Evolutionary conservation across 2,797 vertebrate species (phyloP), one percentile per base, ranked within the genome.

Genomic region (Okamejei kenojei): DNA sequence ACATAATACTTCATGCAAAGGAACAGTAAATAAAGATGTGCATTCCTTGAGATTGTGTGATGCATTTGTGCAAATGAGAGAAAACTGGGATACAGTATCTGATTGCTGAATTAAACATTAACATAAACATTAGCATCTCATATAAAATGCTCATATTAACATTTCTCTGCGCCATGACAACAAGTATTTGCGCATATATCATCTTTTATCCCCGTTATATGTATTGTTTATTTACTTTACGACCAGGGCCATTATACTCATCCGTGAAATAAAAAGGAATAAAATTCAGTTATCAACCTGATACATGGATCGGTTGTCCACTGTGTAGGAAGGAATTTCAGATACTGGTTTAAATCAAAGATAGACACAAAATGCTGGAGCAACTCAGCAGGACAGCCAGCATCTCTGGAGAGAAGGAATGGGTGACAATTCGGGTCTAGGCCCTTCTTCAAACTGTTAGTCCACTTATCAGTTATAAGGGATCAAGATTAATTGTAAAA

Each of bases 91-190:
- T 86, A 54, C 45, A 54, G 45, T 54, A 7, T n/a, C 26, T 23
- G 80, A 6, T 86, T 86, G 29, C 29, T 86, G 54, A 86, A 61
- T 63, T 63, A 63, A 86, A 86, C 26, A 63, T n/a, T 63, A 86
- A 86, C n/a, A 13, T 86, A 61, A 63, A 86, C 63, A 29, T 86
- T 63, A 63, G 61, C 58, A 86, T 58, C 11, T 61, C 26, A 86
- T 63, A 54, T 58, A 86, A 86, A 86, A 86, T 86, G 26, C 11
- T 63, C 58, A 86, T 61, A 63, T 86, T 63, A 63, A 86, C 82
- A 65, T n/a, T 86, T 86, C 29, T 63, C 61, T 63, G 80, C 58
- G 63, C 15, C 58, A 63, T 63, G 45, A 86, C 54, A 5, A 86
- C 54, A 5, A 61, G 58, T 63, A 86, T 1, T 5, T 61, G 54